Evolutionary conservation across 2,113 vertebrate genomes (phyloP), one percentile per base, ranked within the genome.

Genomic region (Xiphophorus maculatus): DNA sequence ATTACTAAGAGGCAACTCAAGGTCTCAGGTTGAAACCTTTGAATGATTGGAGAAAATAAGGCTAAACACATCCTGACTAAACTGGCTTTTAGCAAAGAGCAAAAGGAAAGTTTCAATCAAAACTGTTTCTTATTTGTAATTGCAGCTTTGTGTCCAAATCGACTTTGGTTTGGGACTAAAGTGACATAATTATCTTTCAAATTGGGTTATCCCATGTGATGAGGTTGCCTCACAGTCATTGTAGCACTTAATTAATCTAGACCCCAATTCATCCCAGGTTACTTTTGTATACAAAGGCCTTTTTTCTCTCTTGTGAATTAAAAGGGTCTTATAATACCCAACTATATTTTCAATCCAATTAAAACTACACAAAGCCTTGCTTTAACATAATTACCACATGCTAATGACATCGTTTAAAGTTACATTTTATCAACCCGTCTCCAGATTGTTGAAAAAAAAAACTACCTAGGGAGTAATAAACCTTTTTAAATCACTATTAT

Each of bases 391-490:
- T 85, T 71, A 84, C 86, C 76, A 74, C 73, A 81, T 51, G 4
- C 74, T 61, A 58, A 71, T 83, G 79, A 77, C 79, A 69, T 89
- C 75, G 79, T 85, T 83, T 83, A 37, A 51, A 72, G 71, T 79
- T 72, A 78, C 84, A 88, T 81, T 84, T 73, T 81, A 88, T 84
- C 78, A 68, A 76, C 84, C 60, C 77, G 66, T 81, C 77, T 73
- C 60, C 66, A 73, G 86, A 83, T 84, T 75, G 66, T 76, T 66
- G 13, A n/a, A 72, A 77, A 66, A 44, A 48, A 5, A 66, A 28
- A 11, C 7, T 35, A 35, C 69, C 60, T 74, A 58, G 35, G 44
- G 44, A 63, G 73, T 78, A 77, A 80, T 72, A 40, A 71, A 65
- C 28, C 42, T 61, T 72, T 78, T 64, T 25, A 54, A 44, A 69